Conservation (phyloP, 1,140 invertebrate species). For the Drosophila fuyamai region DNA sequence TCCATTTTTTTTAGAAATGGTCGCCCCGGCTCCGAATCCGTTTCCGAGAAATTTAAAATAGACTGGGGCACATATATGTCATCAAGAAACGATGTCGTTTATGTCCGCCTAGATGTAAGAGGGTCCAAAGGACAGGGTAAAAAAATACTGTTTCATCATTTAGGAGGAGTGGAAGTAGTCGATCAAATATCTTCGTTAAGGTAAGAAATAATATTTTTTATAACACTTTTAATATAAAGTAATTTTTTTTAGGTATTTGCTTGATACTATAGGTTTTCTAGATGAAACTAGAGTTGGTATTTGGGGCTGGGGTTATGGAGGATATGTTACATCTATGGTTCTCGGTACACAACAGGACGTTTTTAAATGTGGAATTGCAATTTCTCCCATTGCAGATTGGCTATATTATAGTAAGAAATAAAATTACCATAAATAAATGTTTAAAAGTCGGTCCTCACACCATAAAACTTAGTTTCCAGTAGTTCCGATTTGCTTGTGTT, state of each 20-base stretch:
- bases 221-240: background rate
- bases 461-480: background rate
- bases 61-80: constrained; percentile 97
- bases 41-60: constrained; percentile 93
- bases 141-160: constrained; percentile 90
- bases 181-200: constrained; percentile 94
- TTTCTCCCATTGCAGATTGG: constrained; percentile 98
- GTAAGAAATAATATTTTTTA: constrained; percentile 81
- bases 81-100: constrained; percentile 95
- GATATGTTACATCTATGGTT: constrained; percentile 95
- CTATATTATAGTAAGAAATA: constrained; percentile 94
- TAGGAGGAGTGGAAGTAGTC: constrained; percentile 94
- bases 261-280: constrained; percentile 93
- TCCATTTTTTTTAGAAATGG: constrained; percentile 89
- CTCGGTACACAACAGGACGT: constrained; percentile 93
- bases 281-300: constrained; percentile 94
- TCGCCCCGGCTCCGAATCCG: constrained; percentile 94
- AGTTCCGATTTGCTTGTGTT: too few species aligned
- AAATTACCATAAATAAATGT: background rate
- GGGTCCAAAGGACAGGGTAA: constrained; percentile 93
- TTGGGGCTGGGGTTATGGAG: constrained; percentile 99
- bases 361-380: constrained; percentile 96
- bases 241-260: constrained; percentile 88
- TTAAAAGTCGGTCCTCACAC: background rate
- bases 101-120: constrained; percentile 94